A percentile compares a stretch with the other conserved stretches of the same genome.
These are phyloP conservation scores for Leptinotarsa undecemlineata DNA, from an alignment of 1,140 invertebrate species.

Conservation along the genomic window DNA sequence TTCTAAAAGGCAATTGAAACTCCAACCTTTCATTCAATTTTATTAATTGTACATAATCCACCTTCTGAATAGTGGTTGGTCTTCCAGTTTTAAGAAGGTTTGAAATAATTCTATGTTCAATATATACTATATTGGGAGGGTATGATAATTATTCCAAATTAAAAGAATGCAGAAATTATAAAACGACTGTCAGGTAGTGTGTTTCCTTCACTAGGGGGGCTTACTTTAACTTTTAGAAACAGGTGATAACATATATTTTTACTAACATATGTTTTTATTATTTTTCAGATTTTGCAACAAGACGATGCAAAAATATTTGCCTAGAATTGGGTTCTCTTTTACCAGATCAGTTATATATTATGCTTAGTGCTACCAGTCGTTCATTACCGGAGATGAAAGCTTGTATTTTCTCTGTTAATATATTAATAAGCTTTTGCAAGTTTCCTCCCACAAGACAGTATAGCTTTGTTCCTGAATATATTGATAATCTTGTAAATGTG, in stretches of 20 bases:
- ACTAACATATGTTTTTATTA: neutral
- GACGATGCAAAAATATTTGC: constrained; percentile 57
- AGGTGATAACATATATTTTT: neutral
- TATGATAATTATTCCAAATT: no score
- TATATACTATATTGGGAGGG: no score
- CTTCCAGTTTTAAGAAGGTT: no score
- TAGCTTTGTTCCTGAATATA: constrained; percentile 44
- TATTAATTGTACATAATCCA: no score
- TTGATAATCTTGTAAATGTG: constrained; percentile 58
- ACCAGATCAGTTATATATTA: constrained; percentile 54
- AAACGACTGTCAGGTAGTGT: no score
- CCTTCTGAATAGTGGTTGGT: no score
- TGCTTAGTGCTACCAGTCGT: constrained; percentile 59
- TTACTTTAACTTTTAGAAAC: neutral
- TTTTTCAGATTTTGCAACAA: constrained; percentile 60
- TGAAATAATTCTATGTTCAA: no score
- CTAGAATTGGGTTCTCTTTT: constrained; percentile 53
- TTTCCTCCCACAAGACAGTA: constrained; percentile 43
- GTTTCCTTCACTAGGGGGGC: neutral
- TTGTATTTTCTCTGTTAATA: constrained; percentile 55
- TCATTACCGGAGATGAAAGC: constrained; percentile 61
- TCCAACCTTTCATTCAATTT: no score
- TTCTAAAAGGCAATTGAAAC: no score
- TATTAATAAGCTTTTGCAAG: constrained; percentile 61
- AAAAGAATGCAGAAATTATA: no score